Evolutionary conservation across 2,888 invertebrate species (phyloP), one percentile per base, ranked within the genome.

Genomic region (Brenthis daphne): DNA sequence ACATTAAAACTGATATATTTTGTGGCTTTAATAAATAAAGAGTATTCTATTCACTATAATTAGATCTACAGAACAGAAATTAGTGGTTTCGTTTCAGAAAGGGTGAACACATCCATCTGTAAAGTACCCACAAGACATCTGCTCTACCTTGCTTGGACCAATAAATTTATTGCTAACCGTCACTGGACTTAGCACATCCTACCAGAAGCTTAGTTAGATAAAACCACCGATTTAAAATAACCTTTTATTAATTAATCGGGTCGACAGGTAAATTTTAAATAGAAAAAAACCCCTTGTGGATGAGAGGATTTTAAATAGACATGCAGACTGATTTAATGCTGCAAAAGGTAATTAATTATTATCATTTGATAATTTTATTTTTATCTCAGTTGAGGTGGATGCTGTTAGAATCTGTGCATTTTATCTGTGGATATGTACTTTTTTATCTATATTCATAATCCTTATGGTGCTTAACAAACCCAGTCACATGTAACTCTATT

Each of bases 131-230:
- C 70, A 67, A 70, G 64, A 57, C 67, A 70, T 60, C 67, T 37
- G 70, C 67, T 60, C 47, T 68, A 33, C 60, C 48, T 64, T 63
- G 54, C 67, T 64, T 64, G 67, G 51, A 58, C 43, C 58, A 70
- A 67, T 67, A 63, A 64, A 67, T 70, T 70, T 67, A 64, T 67
- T 64, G 54, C 67, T 48, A 14, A 37, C 58, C 54, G 54, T 53
- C 60, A 55, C 11, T 48, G 64, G 55, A 58, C 37, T 55, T 65
- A 55, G 64, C 58, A 67, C 57, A 50, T 68, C 37, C 48, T 68
- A 48, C 43, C 60, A 61, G 55, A 50, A 37, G 63, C 50, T 51
- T 57, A 56, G 48, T 67, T 61, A 50, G 33, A 24, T 67, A 55
- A 67, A 47, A 66, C 65, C 58, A 47, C 50, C 33, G 33, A 60